These are phyloP conservation scores for Conchocele bisecta DNA, from an alignment of 2,888 invertebrate genomes.

Conservation along the genomic window DNA sequence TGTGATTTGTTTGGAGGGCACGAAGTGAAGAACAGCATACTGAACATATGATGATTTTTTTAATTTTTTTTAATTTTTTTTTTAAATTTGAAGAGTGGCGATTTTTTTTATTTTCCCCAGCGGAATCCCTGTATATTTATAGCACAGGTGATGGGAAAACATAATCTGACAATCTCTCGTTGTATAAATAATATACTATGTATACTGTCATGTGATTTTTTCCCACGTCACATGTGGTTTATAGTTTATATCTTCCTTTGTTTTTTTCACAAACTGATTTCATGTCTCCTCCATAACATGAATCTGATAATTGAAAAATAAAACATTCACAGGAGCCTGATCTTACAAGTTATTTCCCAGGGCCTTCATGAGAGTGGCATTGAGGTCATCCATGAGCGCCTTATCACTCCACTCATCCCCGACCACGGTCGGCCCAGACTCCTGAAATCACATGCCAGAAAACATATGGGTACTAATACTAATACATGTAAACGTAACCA, in stretches of 20 bases:
- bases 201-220: background rate
- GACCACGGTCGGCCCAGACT: slow-evolving; percentile 83
- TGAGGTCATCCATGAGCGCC: slow-evolving; percentile 81
- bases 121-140: no score
- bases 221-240: background rate
- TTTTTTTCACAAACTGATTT: no score
- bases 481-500: no score
- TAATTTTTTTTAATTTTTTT: no score
- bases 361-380: slow-evolving; percentile 77
- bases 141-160: no score
- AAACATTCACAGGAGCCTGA: background rate
- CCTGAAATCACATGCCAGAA: slow-evolving; percentile 74
- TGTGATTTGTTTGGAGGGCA: no score
- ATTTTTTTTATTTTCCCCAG: no score
- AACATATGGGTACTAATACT: no score
- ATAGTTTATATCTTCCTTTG: background rate
- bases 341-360: slow-evolving; percentile 82
- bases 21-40: no score
- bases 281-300: background rate
- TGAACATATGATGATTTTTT: no score
- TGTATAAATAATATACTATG: background rate
- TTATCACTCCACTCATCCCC: slow-evolving; percentile 84
- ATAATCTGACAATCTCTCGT: no score
- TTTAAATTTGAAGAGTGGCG: no score
- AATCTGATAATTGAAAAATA: background rate